These are phyloP conservation scores for Willisornis vidua DNA, from an alignment of 2,113 vertebrate species.

Conservation along the genomic window DNA sequence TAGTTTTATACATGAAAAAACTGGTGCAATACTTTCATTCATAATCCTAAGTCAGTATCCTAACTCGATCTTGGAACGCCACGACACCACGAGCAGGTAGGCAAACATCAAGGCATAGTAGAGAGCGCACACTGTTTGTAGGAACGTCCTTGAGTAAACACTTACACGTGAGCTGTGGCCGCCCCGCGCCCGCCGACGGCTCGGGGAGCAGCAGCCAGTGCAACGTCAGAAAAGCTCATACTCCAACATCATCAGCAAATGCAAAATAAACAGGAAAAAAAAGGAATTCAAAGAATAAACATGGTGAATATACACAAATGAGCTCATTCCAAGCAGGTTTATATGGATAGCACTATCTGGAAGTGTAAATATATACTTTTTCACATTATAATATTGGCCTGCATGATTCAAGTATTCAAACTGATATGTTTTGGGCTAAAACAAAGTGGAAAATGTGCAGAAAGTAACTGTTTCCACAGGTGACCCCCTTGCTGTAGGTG, in stretches of 20 bases:
- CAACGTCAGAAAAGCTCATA: conserved; percentile 96
- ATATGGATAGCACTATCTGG: conserved; percentile 94
- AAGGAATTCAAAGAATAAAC: conserved; percentile 87
- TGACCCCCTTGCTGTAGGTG: conserved; percentile 88
- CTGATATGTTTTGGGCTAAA: conserved; percentile 99
- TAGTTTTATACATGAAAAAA: conserved; percentile 94
- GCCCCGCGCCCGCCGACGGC: conserved; percentile 86
- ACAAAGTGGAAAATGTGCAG: conserved; percentile 99
- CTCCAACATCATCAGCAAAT: conserved; percentile 90
- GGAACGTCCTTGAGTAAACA: conserved; percentile 98
- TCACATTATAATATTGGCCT: conserved; percentile 99
- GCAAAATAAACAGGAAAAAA: conserved; percentile 74
- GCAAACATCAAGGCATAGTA: conserved; percentile 94
- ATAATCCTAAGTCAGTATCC: conserved; percentile 89
- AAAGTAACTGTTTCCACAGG: conserved; percentile 96
- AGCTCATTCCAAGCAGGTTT: conserved; percentile 89
- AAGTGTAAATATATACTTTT: conserved; percentile 97
- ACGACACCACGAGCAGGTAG: conserved; percentile 92
- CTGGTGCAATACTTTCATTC: conserved; percentile 96
- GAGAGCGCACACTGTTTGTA: conserved; percentile 84
- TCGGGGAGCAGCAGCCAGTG: conserved; percentile 94
- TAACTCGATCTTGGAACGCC: conserved; percentile 88
- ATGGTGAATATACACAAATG: conserved; percentile 87
- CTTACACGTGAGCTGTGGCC: conserved; percentile 91
- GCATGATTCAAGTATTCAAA: conserved; percentile 99